phyloP scores from a whole-genome alignment of 2,888 invertebrate genomes.

The Sipha maydis region DNA sequence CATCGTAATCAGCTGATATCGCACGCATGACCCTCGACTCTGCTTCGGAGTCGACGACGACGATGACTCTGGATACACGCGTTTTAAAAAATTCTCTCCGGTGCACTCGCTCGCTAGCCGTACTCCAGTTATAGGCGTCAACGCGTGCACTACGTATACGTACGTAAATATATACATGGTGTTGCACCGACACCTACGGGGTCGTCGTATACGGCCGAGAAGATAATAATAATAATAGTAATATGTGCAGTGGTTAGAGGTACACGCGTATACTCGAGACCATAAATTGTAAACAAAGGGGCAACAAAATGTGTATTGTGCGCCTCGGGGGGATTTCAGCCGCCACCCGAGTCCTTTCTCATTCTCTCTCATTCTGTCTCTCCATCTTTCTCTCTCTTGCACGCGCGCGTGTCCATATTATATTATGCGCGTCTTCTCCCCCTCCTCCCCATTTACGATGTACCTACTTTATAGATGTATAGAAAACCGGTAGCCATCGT shows the following conservation, averaged over 20 bases:
- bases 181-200: background rate
- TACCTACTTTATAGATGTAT: background rate
- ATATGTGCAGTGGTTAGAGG: background rate
- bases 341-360: background rate
- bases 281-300: conserved; percentile 51
- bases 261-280: background rate
- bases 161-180: no score
- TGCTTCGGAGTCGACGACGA: background rate
- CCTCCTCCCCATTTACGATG: no score
- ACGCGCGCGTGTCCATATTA: background rate
- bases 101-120: background rate
- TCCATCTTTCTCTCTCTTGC: background rate
- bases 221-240: background rate
- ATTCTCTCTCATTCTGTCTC: no score
- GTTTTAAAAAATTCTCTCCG: conserved; percentile 5
- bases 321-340: conserved; percentile 11
- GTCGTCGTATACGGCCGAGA: background rate
- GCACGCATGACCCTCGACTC: conserved; percentile 43
- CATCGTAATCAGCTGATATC: conserved; percentile 57
- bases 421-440: background rate
- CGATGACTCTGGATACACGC: conserved; percentile 38
- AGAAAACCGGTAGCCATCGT: conserved; percentile 34
- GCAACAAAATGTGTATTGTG: conserved; percentile 39
- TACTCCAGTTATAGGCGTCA: conserved; percentile 38
- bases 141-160: background rate